Evolutionary conservation across 2,797 vertebrate genomes (phyloP).

Genomic region (Cebuella pygmaea): DNA sequence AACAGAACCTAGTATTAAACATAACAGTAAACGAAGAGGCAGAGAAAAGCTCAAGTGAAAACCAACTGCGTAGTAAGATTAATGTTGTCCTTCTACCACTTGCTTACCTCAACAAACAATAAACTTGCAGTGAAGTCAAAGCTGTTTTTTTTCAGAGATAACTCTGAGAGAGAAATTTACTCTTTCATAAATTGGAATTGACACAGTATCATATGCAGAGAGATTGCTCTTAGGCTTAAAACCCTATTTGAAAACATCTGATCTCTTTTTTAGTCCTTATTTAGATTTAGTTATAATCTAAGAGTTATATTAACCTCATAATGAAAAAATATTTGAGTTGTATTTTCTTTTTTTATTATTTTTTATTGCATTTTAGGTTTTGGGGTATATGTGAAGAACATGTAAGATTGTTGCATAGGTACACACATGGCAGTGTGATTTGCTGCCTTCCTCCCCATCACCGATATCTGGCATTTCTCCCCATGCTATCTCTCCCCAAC

Average conservation of each 20-base stretch:
- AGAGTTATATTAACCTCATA: conserved; percentile 7
- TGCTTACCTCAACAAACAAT: neutral
- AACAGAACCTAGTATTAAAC: conserved; percentile 65
- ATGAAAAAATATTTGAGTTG: conserved; percentile 29
- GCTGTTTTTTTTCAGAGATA: neutral
- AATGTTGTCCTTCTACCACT: conserved; percentile 27
- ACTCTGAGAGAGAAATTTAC: neutral
- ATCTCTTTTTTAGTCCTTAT: conserved; percentile 14
- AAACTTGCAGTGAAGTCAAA: neutral
- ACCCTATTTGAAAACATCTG: neutral
- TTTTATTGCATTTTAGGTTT: no score
- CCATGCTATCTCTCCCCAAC: no score
- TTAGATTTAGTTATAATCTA: conserved; percentile 33
- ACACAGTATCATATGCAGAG: neutral
- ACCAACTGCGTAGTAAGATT: conserved; percentile 29
- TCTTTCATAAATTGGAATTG: neutral
- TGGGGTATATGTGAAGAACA: no score
- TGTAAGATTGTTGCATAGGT: no score
- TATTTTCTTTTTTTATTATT: neutral
- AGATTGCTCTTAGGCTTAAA: conserved; percentile 17
- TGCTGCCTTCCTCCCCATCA: no score
- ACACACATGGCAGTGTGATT: no score
- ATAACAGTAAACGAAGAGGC: conserved; percentile 60
- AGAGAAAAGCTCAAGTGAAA: conserved; percentile 51
- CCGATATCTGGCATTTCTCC: no score